These are phyloP conservation scores for Caenorhabditis sp. DNA, from an alignment of 2,888 invertebrate genomes.

Conservation along the genomic window DNA sequence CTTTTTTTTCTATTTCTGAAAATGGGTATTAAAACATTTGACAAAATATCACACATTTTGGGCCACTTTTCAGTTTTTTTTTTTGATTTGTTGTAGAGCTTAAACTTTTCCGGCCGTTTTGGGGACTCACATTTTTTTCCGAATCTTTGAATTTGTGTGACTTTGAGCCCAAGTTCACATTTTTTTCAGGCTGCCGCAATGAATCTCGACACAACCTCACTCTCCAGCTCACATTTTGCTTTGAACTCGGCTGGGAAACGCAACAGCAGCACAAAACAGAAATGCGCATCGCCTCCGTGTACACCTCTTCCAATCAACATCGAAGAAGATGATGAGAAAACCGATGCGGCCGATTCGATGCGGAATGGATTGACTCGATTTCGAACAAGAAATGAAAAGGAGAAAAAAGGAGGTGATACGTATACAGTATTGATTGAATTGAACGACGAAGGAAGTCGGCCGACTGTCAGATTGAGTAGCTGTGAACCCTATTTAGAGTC, in stretches of 20 bases:
- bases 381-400: conserved; percentile 20
- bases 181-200: conserved; percentile 28
- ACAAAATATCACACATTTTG: too few species aligned
- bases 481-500: conserved; percentile 47
- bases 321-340: conserved; percentile 48
- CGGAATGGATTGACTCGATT: conserved; percentile 50
- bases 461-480: conserved; percentile 60
- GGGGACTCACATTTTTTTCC: too few species aligned
- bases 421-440: conserved; percentile 65
- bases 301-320: conserved; percentile 45
- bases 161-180: too few species aligned
- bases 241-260: conserved; percentile 9
- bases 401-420: conserved; percentile 40
- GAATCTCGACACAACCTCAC: conserved; percentile 59
- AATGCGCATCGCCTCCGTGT: conserved; percentile 44
- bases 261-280: conserved; percentile 17
- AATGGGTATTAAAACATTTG: too few species aligned
- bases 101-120: too few species aligned
- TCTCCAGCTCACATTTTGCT: conserved; percentile 54
- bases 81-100: too few species aligned
- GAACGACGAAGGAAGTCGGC: conserved; percentile 63
- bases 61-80: too few species aligned
- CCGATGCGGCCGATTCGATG: conserved; percentile 41
- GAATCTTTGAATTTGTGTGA: too few species aligned
- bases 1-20: too few species aligned